These are phyloP conservation scores for Lagopus muta DNA, from an alignment of 2,113 vertebrate species.

Conservation along the genomic window DNA sequence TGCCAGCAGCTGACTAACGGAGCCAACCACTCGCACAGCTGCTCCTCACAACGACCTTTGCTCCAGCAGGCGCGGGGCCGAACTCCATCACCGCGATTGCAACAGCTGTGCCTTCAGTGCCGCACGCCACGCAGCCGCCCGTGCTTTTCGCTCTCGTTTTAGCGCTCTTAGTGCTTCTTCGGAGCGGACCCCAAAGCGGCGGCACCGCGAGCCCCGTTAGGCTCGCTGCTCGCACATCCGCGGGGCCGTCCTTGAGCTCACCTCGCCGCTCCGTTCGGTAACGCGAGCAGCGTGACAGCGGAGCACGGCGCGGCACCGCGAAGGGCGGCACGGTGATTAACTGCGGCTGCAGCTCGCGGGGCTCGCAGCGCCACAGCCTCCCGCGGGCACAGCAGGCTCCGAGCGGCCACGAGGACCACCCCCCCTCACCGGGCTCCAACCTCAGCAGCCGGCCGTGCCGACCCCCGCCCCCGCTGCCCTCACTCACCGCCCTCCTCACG, in stretches of 20 bases:
- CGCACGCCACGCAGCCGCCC: background rate
- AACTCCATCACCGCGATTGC: background rate
- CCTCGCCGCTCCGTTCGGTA: background rate
- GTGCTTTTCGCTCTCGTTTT: background rate
- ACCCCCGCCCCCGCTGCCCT: too few relatives aligned
- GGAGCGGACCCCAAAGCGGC: background rate
- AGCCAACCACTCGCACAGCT: background rate
- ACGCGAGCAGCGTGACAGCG: background rate
- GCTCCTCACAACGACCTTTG: background rate
- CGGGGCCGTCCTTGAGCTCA: background rate
- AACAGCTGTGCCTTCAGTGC: background rate
- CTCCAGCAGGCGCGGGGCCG: background rate
- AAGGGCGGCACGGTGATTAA: background rate
- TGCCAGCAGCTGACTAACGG: too few relatives aligned
- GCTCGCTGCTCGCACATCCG: too few relatives aligned
- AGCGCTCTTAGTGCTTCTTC: background rate
- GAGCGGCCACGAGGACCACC: too few relatives aligned
- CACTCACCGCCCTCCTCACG: too few relatives aligned
- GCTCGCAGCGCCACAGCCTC: background rate
- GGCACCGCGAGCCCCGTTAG: too few relatives aligned
- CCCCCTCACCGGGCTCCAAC: too few relatives aligned
- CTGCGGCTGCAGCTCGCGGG: fast-evolving
- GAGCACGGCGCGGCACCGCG: background rate
- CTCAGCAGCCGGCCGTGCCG: too few relatives aligned
- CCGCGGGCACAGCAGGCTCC: too few relatives aligned